Percentiles rank a stretch among this genome's conserved stretches.
Conservation (phyloP, 2,797 vertebrate species). For the Etheostoma perlongum region DNA sequence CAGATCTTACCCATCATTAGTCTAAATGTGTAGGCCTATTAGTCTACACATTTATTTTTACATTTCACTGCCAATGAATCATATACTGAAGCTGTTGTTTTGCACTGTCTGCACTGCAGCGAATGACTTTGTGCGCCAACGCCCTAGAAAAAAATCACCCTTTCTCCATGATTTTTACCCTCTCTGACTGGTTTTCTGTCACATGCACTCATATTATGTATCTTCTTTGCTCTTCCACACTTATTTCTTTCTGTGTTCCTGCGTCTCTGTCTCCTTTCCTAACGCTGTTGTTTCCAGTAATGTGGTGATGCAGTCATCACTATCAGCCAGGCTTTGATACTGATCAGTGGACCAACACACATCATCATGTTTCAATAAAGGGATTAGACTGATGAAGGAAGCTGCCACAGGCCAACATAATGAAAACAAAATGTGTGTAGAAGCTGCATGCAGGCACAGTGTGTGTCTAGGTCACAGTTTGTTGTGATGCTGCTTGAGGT, state of each 20-base stretch:
- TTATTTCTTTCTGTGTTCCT: background rate
- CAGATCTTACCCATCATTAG: background rate
- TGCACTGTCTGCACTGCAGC: slow-evolving; percentile 19
- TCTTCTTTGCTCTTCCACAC: slow-evolving; percentile 24
- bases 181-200: slow-evolving; percentile 33
- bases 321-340: slow-evolving; percentile 56
- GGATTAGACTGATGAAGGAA: slow-evolving; percentile 63
- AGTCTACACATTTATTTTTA: slow-evolving; percentile 28
- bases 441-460: slow-evolving; percentile 5
- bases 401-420: slow-evolving; percentile 34
- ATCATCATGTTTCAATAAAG: slow-evolving; percentile 62
- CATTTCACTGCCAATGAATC: slow-evolving; percentile 13
- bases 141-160: slow-evolving; percentile 30
- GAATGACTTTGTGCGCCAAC: slow-evolving; percentile 26
- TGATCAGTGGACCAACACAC: slow-evolving; percentile 54
- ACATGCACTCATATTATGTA: slow-evolving; percentile 28
- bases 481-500: slow-evolving; percentile 40
- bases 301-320: slow-evolving; percentile 39
- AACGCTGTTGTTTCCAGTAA: slow-evolving; percentile 48
- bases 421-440: slow-evolving; percentile 33
- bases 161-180: background rate
- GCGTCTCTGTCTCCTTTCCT: background rate
- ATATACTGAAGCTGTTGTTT: slow-evolving; percentile 17
- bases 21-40: no score
- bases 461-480: slow-evolving; percentile 37